A percentile compares a stretch with the other conserved stretches of the same genome.
phyloP scores from a whole-genome alignment of 2,113 vertebrate genomes.

The Pedetes capensis region DNA sequence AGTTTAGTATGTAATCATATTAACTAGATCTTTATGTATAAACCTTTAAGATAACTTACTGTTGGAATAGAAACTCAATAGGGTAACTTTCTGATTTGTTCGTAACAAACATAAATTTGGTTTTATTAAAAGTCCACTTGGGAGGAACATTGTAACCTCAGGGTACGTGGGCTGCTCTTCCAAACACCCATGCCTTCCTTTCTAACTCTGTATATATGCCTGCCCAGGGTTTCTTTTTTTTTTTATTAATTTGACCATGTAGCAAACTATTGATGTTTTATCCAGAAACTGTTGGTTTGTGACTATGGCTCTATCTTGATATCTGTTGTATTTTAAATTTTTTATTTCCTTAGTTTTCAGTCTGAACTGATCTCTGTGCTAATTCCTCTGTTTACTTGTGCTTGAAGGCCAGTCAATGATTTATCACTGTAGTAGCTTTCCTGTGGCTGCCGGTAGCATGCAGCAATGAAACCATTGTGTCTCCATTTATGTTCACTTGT shows the following conservation, averaged over 20 bases:
- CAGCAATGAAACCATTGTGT: neutral
- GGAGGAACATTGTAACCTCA: neutral
- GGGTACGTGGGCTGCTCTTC: neutral
- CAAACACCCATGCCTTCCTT: neutral
- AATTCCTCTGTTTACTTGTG: neutral
- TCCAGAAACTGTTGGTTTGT: neutral
- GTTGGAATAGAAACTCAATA: neutral
- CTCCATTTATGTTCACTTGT: neutral
- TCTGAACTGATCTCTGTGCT: neutral
- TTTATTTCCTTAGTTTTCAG: slow-evolving; percentile 28
- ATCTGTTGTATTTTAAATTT: neutral
- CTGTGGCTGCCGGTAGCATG: neutral
- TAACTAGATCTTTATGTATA: neutral
- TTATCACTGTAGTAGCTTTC: neutral
- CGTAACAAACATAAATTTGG: neutral
- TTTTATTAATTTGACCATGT: neutral
- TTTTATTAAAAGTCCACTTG: neutral
- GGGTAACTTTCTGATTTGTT: neutral
- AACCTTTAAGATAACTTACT: neutral
- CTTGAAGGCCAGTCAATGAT: neutral
- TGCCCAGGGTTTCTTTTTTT: neutral
- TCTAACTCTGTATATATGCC: neutral
- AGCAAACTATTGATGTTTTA: neutral
- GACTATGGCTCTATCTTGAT: neutral
- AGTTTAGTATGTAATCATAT: neutral